Conservation (phyloP, 2,888 invertebrate species). For the Morpho helenor region DNA sequence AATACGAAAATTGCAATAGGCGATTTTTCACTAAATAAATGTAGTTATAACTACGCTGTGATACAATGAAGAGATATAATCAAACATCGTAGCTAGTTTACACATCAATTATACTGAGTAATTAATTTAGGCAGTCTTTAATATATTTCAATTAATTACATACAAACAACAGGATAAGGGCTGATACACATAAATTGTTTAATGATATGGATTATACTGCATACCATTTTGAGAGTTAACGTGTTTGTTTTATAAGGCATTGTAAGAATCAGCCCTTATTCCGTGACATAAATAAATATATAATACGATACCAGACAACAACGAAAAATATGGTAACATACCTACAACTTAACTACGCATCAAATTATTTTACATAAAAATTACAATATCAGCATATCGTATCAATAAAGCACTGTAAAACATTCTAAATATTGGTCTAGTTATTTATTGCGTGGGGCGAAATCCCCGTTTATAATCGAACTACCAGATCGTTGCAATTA, state of each 20-base stretch:
- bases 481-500: constrained; percentile 57
- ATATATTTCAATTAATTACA: constrained; percentile 67
- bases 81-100: constrained; percentile 51
- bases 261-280: constrained; percentile 18
- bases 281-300: constrained; percentile 62
- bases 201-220: background rate
- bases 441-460: constrained; percentile 67
- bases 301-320: constrained; percentile 49
- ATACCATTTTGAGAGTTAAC: too few relatives aligned
- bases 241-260: too few relatives aligned
- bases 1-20: constrained; percentile 22
- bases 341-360: constrained; percentile 62
- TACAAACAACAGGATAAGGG: constrained; percentile 50
- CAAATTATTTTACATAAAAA: constrained; percentile 55
- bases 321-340: constrained; percentile 68
- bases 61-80: constrained; percentile 43
- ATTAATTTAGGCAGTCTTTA: constrained; percentile 77
- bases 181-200: background rate
- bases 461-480: constrained; percentile 44
- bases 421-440: constrained; percentile 77
- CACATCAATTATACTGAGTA: constrained; percentile 64
- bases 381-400: constrained; percentile 68
- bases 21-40: constrained; percentile 24
- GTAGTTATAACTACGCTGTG: constrained; percentile 27
- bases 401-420: constrained; percentile 71